These are phyloP conservation scores for Andrena trimmerana DNA, from an alignment of 2,888 invertebrate species.

Conservation along the genomic window DNA sequence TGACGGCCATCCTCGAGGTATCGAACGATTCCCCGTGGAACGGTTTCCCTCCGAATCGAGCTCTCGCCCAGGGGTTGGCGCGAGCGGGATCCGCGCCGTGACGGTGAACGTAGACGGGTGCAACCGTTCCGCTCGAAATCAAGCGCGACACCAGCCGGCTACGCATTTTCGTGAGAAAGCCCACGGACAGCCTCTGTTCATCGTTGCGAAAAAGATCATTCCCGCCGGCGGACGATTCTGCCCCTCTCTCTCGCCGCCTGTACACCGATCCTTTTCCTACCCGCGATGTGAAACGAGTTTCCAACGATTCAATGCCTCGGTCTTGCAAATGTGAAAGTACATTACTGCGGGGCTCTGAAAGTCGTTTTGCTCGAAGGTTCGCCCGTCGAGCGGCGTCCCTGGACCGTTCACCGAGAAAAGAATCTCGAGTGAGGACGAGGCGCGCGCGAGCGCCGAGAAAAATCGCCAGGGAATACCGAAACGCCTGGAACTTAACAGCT, in stretches of 20 bases:
- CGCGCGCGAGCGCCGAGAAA: slow-evolving; percentile 28
- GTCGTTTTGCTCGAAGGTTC: slow-evolving; percentile 73
- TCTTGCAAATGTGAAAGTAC: slow-evolving; percentile 75
- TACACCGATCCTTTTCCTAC: slow-evolving; percentile 41
- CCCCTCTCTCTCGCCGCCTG: slow-evolving; percentile 11
- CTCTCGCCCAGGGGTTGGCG: no score
- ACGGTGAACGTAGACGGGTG: neutral
- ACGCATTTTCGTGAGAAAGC: slow-evolving; percentile 41
- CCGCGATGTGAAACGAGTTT: slow-evolving; percentile 69
- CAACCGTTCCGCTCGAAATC: slow-evolving; percentile 9
- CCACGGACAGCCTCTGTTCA: slow-evolving; percentile 12
- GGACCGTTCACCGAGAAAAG: slow-evolving; percentile 70
- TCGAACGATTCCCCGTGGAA: neutral
- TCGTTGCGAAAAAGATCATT: slow-evolving; percentile 54
- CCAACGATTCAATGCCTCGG: slow-evolving; percentile 72
- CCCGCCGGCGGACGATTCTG: slow-evolving; percentile 17
- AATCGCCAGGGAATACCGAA: slow-evolving; percentile 35
- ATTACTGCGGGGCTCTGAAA: slow-evolving; percentile 72
- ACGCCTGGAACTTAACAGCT: neutral
- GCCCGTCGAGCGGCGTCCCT: slow-evolving; percentile 71
- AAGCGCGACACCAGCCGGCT: slow-evolving; percentile 1
- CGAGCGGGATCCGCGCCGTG: no score
- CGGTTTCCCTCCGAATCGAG: no score
- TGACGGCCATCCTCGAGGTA: neutral
- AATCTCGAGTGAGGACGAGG: slow-evolving; percentile 61